A percentile compares a stretch with the other conserved stretches of the same genome.
These are phyloP conservation scores for Morelia viridis DNA, from an alignment of 2,797 vertebrate genomes.

Conservation along the genomic window DNA sequence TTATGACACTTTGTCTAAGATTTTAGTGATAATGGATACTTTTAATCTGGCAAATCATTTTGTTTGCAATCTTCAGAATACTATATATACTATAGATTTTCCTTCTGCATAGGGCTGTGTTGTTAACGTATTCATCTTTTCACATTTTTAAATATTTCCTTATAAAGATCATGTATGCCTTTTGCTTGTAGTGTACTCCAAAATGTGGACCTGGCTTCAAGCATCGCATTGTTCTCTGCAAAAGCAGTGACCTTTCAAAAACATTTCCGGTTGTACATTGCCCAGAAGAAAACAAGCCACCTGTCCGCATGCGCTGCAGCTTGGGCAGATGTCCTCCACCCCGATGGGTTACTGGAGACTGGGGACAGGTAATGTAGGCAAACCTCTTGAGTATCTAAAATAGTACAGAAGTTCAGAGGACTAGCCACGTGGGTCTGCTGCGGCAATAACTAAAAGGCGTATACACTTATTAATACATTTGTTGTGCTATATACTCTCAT, in stretches of 20 bases:
- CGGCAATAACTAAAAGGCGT: neutral
- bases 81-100: neutral
- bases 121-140: neutral
- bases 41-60: neutral
- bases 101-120: neutral
- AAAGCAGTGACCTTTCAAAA: conserved; percentile 93
- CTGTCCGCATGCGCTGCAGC: conserved; percentile 91
- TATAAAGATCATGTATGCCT: conserved; percentile 35
- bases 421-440: neutral
- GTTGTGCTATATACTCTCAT: neutral
- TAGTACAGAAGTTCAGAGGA: neutral
- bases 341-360: conserved; percentile 95
- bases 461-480: neutral
- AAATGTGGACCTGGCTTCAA: conserved; percentile 97
- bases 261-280: conserved; percentile 89
- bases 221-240: conserved; percentile 95
- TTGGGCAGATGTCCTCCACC: conserved; percentile 93
- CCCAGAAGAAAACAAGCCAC: conserved; percentile 88
- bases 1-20: neutral
- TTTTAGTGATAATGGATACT: neutral
- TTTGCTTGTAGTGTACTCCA: conserved; percentile 86
- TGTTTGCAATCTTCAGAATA: neutral
- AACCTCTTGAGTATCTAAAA: conserved; percentile 4
- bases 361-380: conserved; percentile 87
- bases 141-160: neutral